These are phyloP conservation scores for Lasioglossum oenotherae DNA, from an alignment of 2,888 invertebrate genomes.

Conservation along the genomic window DNA sequence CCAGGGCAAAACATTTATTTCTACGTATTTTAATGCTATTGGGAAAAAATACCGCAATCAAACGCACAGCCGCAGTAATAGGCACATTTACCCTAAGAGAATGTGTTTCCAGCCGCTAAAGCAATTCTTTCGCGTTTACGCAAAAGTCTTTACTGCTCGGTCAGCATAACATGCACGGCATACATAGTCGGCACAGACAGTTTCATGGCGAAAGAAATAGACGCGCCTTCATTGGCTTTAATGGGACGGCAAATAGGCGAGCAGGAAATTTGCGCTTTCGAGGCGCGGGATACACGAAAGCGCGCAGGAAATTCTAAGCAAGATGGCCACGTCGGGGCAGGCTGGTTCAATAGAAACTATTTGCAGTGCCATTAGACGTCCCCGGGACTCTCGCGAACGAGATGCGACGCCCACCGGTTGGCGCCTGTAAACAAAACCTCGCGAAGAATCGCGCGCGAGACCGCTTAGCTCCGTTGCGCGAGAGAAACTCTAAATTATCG, in stretches of 20 bases:
- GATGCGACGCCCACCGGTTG: slow-evolving; percentile 41
- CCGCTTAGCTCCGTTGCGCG: slow-evolving; percentile 34
- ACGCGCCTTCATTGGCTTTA: slow-evolving; percentile 74
- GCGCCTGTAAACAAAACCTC: slow-evolving; percentile 55
- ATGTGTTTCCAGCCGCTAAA: neutral
- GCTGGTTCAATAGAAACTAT: slow-evolving; percentile 79
- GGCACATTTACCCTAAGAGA: neutral
- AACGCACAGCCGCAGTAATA: too few species aligned
- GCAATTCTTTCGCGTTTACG: slow-evolving; percentile 22
- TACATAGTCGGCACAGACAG: slow-evolving; percentile 57
- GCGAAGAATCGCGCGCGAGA: slow-evolving; percentile 5
- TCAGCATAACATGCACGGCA: slow-evolving; percentile 26
- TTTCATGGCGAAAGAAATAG: slow-evolving; percentile 69
- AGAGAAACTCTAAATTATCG: slow-evolving; percentile 64
- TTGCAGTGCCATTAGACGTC: slow-evolving; percentile 77
- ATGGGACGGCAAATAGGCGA: slow-evolving; percentile 79
- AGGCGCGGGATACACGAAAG: slow-evolving; percentile 68
- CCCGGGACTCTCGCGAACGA: slow-evolving; percentile 39
- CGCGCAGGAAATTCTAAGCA: slow-evolving; percentile 73
- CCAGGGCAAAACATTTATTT: too few species aligned
- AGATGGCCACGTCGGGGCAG: slow-evolving; percentile 60
- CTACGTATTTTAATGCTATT: too few species aligned
- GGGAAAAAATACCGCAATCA: too few species aligned
- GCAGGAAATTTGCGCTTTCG: slow-evolving; percentile 79
- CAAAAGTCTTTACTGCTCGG: slow-evolving; percentile 59